Evolutionary conservation across 1,140 invertebrate species (phyloP).

Genomic region (Ostrea denselamellosa): DNA sequence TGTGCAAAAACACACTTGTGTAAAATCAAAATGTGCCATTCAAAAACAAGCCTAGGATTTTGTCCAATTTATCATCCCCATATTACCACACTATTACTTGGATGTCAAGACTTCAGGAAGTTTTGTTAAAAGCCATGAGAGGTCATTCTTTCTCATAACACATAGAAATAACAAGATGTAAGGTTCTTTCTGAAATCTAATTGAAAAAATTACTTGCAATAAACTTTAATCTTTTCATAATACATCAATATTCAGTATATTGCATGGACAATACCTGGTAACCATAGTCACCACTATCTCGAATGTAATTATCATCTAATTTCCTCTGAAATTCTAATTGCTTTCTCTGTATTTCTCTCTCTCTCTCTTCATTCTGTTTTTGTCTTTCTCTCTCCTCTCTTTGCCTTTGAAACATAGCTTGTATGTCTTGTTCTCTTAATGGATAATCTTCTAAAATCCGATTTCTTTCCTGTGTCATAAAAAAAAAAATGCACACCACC

Average conservation of each 20-base stretch:
- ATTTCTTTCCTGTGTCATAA: neutral
- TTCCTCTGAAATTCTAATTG: conserved; percentile 33
- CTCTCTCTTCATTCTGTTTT: neutral
- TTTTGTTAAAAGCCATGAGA: too few species aligned
- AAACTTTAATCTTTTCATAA: neutral
- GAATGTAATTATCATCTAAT: neutral
- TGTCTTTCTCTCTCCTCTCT: conserved; percentile 3
- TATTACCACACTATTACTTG: neutral
- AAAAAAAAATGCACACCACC: neutral
- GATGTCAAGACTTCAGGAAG: neutral
- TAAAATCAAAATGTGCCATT: neutral
- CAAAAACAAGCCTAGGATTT: neutral
- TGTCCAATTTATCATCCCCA: neutral
- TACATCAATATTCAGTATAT: neutral
- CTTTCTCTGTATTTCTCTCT: conserved; percentile 11
- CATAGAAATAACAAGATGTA: neutral
- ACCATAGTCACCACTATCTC: conserved; percentile 5
- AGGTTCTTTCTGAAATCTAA: neutral
- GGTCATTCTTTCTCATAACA: too few species aligned
- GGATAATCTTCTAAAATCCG: conserved; percentile 5
- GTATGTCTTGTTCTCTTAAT: conserved; percentile 25
- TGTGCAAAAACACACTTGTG: neutral
- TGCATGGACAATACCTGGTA: conserved; percentile 7
- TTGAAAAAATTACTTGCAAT: neutral
- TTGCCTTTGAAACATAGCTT: conserved; percentile 30